These are phyloP conservation scores for Clamator glandarius DNA, from an alignment of 2,797 vertebrate genomes.

Conservation along the genomic window DNA sequence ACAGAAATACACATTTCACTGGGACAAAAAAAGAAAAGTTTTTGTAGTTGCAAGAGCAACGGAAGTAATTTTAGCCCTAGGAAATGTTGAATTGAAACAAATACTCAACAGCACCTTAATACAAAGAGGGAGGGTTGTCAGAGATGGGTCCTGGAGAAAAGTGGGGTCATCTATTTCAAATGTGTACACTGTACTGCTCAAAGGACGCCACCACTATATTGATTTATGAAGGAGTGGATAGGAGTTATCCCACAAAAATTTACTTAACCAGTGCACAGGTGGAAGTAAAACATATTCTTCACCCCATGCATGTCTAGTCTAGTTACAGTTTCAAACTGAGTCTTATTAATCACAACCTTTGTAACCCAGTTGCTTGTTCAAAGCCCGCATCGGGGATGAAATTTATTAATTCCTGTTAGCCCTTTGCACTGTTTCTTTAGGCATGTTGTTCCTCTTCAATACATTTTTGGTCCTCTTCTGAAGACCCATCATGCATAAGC, in stretches of 20 bases:
- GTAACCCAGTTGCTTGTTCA: not conserved
- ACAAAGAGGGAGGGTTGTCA: not conserved
- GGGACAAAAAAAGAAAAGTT: not conserved
- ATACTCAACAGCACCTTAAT: accelerated
- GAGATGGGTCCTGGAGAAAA: not conserved
- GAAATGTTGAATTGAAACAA: not conserved
- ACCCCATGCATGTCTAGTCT: not conserved
- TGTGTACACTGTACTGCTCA: not conserved
- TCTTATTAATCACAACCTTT: not conserved
- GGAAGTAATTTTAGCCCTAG: not conserved
- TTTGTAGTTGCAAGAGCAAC: not conserved
- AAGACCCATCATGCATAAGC: not conserved
- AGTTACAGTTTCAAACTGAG: not conserved
- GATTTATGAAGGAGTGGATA: not conserved
- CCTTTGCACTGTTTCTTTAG: too few relatives aligned
- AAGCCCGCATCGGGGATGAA: accelerated
- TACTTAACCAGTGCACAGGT: not conserved
- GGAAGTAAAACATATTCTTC: not conserved
- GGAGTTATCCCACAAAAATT: not conserved
- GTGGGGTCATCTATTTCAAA: not conserved
- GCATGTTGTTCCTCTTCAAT: not conserved
- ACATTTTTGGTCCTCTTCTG: not conserved
- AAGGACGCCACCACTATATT: not conserved
- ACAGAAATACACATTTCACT: accelerated
- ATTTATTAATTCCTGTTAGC: accelerated